A percentile compares a stretch with the other conserved stretches of the same genome.
These are phyloP conservation scores for Aphaenogaster floridana DNA, from an alignment of 1,140 invertebrate species.

Conservation along the genomic window DNA sequence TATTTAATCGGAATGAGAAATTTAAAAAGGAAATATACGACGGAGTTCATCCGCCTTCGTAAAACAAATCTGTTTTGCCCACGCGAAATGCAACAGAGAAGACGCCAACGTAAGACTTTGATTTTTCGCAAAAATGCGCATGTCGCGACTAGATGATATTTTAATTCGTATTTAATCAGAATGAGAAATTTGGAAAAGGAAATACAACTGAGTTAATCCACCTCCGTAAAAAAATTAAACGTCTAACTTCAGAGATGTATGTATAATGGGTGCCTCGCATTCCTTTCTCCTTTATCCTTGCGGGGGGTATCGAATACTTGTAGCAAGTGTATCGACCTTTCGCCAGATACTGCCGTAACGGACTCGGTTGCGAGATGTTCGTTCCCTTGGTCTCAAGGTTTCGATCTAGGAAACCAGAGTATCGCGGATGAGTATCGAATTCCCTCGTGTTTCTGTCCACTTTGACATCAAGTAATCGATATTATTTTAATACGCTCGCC, in stretches of 20 bases:
- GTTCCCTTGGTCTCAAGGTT: constrained; percentile 24
- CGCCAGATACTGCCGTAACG: constrained; percentile 46
- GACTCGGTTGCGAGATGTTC: constrained; percentile 15
- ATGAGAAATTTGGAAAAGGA: too few species aligned
- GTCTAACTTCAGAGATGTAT: background rate
- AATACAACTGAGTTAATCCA: background rate
- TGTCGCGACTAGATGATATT: too few species aligned
- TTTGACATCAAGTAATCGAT: background rate
- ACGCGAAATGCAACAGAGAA: background rate
- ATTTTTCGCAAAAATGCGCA: background rate
- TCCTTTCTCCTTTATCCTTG: constrained; percentile 13
- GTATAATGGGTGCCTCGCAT: too few species aligned
- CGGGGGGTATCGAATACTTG: constrained; percentile 28
- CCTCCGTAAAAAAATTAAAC: background rate
- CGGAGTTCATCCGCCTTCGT: background rate
- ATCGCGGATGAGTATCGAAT: background rate
- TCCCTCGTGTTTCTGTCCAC: background rate
- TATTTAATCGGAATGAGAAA: background rate
- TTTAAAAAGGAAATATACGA: background rate
- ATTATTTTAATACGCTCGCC: background rate
- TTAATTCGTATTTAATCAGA: too few species aligned
- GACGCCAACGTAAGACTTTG: background rate
- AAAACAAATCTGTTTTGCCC: too few species aligned
- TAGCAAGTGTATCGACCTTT: constrained; percentile 54
- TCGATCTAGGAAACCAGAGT: background rate